A percentile compares a stretch with the other conserved stretches of the same genome.
Evolutionary conservation across 2,113 vertebrate genomes (phyloP).

Genomic region (Recurvirostra avosetta): DNA sequence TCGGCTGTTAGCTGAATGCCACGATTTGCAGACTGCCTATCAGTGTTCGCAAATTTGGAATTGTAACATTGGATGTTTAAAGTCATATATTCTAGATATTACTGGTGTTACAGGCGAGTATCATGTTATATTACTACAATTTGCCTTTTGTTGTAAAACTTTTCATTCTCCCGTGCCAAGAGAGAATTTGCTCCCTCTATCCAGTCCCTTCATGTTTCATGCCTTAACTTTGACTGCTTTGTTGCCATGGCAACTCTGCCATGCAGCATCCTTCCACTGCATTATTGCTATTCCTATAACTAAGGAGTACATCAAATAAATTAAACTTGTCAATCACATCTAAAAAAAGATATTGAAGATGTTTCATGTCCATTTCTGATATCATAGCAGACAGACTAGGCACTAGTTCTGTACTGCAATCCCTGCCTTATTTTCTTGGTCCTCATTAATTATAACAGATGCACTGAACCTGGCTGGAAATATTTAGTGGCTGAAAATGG

Average conservation of each 20-base stretch:
- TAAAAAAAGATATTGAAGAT: background rate
- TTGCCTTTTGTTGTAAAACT: slow-evolving; percentile 6
- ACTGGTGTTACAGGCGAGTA: background rate
- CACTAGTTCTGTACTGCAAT: background rate
- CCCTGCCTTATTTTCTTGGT: background rate
- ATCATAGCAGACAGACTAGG: background rate
- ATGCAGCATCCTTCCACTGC: background rate
- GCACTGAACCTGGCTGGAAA: background rate
- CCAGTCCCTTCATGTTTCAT: background rate
- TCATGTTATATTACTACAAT: background rate
- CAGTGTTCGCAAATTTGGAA: background rate
- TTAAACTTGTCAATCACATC: slow-evolving; percentile 44
- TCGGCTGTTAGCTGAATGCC: background rate
- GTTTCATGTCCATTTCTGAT: background rate
- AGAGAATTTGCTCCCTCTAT: background rate
- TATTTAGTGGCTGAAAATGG: background rate
- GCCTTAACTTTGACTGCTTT: slow-evolving; percentile 4
- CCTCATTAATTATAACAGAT: background rate
- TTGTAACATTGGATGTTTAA: background rate
- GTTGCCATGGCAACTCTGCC: slow-evolving; percentile 35
- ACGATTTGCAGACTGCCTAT: background rate
- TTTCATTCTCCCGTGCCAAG: background rate
- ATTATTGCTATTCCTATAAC: slow-evolving; percentile 11
- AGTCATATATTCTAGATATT: background rate
- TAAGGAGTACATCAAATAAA: slow-evolving; percentile 28